Evolutionary conservation across 2,888 invertebrate species (phyloP), one percentile per base, ranked within the genome.

Genomic region (Trachelus iudaicus): DNA sequence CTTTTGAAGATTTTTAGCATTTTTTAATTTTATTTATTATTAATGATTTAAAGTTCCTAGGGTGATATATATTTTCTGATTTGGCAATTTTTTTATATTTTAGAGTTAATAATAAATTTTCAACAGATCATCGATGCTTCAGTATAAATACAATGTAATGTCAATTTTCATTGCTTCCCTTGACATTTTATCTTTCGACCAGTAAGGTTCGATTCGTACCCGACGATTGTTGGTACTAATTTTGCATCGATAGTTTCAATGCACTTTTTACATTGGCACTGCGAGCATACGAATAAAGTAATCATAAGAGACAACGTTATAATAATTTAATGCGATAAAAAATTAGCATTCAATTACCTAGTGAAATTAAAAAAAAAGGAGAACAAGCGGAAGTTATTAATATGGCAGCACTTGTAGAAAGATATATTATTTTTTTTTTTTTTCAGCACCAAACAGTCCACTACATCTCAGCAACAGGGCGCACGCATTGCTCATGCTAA

Each of bases 401-500:
- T 15, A 6, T 40, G 6, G 23, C 56, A 23, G 56, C 56, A 56
- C 2, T 56, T 56, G 9, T 56, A 23, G 1, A 56, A 56, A 56
- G 9, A 56, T 23, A 40, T 75, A 75, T 78, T n/a, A n/a, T 83
- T 80, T 81, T 69, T 79, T 81, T 85, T 85, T 82, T 82, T 84
- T 93, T 94, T 69, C 93, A 95, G 95, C 93, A 84, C 94, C 94
- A 69, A 92, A 92, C 81, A 95, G 95, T 88, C 94, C 95, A 84
- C 92, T 94, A 83, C 92, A 94, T 81, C 92, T 94, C 73, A 93
- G 94, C 85, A 93, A 94, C 89, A 93, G 95, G 80, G 94, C 95
- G 33, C 94, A 94, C 89, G 94, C 94, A 71, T 92, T 94, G 81
- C 92, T 94, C 79, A 92, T 94, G 81, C 90, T 95, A 83, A 94